Conservation (phyloP, 2,113 vertebrate species). For the Urocitellus parryii region DNA sequence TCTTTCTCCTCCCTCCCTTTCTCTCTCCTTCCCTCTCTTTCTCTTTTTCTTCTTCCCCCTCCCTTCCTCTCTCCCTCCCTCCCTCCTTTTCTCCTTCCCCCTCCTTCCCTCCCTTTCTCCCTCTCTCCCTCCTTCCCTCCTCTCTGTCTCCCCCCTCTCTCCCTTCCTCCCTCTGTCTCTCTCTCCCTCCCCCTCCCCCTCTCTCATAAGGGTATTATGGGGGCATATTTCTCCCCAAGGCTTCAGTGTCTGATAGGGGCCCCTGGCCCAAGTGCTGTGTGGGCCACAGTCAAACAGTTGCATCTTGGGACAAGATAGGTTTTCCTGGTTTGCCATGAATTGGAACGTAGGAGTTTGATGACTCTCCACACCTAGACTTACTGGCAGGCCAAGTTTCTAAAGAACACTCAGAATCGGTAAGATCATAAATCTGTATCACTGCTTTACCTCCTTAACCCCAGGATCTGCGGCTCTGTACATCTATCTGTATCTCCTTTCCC, state of each 20-base stretch:
- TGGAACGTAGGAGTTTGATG: background rate
- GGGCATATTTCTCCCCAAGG: background rate
- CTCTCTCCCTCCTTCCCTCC: too few relatives aligned
- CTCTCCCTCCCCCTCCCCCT: too few relatives aligned
- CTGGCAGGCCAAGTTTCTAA: background rate
- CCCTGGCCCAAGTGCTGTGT: background rate
- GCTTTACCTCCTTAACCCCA: background rate
- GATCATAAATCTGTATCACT: background rate
- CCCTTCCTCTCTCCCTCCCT: too few relatives aligned
- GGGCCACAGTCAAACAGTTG: background rate
- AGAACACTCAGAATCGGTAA: background rate
- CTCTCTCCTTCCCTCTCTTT: too few relatives aligned
- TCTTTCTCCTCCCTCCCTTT: too few relatives aligned
- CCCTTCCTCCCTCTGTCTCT: too few relatives aligned
- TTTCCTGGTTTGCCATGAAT: background rate
- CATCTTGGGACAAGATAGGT: background rate
- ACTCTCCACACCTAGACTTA: background rate
- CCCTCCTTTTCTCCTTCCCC: too few relatives aligned
- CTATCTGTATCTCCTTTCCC: background rate
- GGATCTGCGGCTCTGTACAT: background rate
- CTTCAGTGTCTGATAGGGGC: fast-evolving
- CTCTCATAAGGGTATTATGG: background rate
- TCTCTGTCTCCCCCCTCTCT: too few relatives aligned
- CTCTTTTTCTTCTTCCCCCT: too few relatives aligned
- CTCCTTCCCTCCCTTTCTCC: too few relatives aligned